Base-by-base conservation (phyloP, 2,113 vertebrate species). In the Tragelaphus buxtoni region DNA sequence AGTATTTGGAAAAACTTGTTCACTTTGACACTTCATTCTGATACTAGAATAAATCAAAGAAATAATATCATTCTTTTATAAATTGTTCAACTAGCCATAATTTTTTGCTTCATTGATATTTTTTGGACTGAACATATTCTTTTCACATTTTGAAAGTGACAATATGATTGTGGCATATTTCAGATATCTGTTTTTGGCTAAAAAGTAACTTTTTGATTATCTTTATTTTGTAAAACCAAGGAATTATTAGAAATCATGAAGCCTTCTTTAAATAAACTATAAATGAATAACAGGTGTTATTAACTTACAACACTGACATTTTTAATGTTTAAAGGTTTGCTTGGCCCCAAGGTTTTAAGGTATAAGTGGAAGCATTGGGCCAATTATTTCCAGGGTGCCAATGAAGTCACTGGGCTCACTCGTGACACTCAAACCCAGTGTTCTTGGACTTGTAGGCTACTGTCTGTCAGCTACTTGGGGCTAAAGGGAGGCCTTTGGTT, bases 91-190 rank as follows among this genome's bases (percentile, higher is more conserved):
- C 13, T 63, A 83, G 14, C 5, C 28, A 91, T 79, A 83, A 28
- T 93, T 96, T 88, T 79, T 86, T 72, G 14, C 82, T 92, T 77
- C 49, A 89, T 35, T 93, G 49, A 47, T 74, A 32, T 24, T 86
- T 88, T 91, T 95, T 61, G 4, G 12, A 77, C 6, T 28, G 22
- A 96, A 91, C 3, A 30, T 39, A 61, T 55, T 53, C 77, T 95
- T 92, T 58, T 72, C 77, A 49, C 76, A n/a, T 88, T 96, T 88
- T 45, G 10, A 94, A 89, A 94, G 77, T 88, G 56, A 85, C 5
- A 88, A n/a, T 77, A 84, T 16, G 39, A 76, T 35, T 65, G 26
- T 28, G 87, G n/a, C 17, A 92, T 63, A 79, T 85, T 95, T 17
- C 20, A 91, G 9, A 56, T 80, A 94, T 4, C 24, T 88, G 4